A percentile compares a stretch with the other conserved stretches of the same genome.
Evolutionary conservation across 2,888 invertebrate genomes (phyloP).

Genomic region (Lingula anatina): DNA sequence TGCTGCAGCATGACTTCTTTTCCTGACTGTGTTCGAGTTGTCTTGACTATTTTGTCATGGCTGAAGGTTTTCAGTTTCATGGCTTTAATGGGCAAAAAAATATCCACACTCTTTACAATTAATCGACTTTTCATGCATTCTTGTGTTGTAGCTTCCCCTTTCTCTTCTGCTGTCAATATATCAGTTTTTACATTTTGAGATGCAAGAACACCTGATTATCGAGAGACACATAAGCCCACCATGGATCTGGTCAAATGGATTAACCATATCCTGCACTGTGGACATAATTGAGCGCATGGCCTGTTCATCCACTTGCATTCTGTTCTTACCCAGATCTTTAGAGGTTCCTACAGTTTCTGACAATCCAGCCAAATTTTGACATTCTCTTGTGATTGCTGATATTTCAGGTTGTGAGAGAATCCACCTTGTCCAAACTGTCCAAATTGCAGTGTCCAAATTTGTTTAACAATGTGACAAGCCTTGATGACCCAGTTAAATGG

Average conservation of each 20-base stretch:
- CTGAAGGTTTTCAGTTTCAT: conserved; percentile 2
- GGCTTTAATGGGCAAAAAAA: background rate
- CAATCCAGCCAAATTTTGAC: conserved; percentile 5
- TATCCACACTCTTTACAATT: background rate
- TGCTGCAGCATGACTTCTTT: background rate
- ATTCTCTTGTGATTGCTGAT: conserved; percentile 4
- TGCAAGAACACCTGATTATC: background rate
- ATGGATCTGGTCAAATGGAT: background rate
- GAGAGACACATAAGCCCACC: background rate
- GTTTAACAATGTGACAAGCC: conserved; percentile 1
- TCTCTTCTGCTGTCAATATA: background rate
- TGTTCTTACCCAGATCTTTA: background rate
- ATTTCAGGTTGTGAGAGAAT: conserved; percentile 3
- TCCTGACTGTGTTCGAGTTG: background rate
- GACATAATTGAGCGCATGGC: background rate
- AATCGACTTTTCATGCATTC: background rate
- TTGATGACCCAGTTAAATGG: conserved; percentile 2
- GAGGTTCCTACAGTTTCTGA: background rate
- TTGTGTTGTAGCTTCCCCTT: background rate
- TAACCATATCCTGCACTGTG: background rate
- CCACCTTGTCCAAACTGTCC: conserved; percentile 4
- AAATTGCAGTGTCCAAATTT: conserved; percentile 2
- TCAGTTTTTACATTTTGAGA: background rate
- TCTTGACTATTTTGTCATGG: background rate
- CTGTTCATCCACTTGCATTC: background rate